These are phyloP conservation scores for Equus przewalskii DNA, from an alignment of 2,113 vertebrate species.

Conservation along the genomic window DNA sequence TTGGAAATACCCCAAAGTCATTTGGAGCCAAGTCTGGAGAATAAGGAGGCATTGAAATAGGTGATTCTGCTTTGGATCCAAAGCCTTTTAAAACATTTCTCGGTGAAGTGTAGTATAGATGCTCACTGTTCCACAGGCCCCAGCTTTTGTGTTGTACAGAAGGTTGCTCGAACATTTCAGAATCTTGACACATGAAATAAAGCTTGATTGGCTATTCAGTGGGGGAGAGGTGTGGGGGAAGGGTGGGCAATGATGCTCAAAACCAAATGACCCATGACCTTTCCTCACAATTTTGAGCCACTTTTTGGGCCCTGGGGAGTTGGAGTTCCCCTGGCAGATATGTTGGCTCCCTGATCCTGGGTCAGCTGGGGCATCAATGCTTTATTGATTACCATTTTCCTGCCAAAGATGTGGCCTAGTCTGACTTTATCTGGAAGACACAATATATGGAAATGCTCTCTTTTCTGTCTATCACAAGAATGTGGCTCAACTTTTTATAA, in stretches of 20 bases:
- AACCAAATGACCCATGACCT: not conserved
- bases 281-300: not conserved
- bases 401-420: not conserved
- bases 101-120: not conserved
- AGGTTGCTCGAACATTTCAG: not conserved
- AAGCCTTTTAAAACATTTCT: not conserved
- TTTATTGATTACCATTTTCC: not conserved
- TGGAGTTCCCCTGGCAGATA: not conserved
- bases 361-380: not conserved
- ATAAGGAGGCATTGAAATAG: not conserved
- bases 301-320: not conserved
- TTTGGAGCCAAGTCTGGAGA: not conserved
- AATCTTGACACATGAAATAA: not conserved
- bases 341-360: not conserved
- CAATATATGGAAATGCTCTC: not conserved
- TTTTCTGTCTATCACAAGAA: not conserved
- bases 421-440: not conserved
- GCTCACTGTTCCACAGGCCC: not conserved
- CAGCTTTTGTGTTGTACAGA: not conserved
- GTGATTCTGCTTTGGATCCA: not conserved
- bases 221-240: not conserved
- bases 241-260: not conserved
- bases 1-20: not conserved
- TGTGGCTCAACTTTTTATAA: not conserved
- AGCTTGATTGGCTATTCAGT: not conserved